phyloP scores from a whole-genome alignment of 2,888 invertebrate genomes.

The Cryptosula pallasiana region DNA sequence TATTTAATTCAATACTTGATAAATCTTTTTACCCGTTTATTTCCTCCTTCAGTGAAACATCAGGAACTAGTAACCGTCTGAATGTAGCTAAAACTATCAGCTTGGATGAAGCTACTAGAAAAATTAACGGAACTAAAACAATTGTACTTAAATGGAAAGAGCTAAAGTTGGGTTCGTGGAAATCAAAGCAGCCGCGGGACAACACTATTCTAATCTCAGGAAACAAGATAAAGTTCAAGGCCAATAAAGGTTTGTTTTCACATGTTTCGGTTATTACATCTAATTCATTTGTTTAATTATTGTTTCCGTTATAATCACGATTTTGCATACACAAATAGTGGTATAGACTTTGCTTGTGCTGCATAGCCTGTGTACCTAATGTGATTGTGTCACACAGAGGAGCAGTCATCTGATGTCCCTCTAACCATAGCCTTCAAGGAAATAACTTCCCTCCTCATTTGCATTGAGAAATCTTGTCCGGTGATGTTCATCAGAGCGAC shows the following conservation, averaged over 20 bases:
- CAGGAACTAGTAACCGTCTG: neutral
- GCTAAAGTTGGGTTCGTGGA: neutral
- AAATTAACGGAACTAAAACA: neutral
- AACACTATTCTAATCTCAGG: slow-evolving; percentile 2
- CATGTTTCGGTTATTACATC: too few relatives aligned
- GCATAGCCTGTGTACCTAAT: too few relatives aligned
- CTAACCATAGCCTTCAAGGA: neutral
- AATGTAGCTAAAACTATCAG: neutral
- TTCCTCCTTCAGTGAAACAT: neutral
- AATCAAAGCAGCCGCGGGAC: neutral
- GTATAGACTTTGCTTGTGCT: too few relatives aligned
- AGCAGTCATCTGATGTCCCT: neutral
- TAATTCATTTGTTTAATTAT: too few relatives aligned
- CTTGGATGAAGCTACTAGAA: neutral
- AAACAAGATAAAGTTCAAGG: slow-evolving; percentile 9
- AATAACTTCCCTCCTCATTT: neutral
- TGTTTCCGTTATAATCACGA: too few relatives aligned
- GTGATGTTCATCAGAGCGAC: neutral
- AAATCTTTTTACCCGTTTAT: too few relatives aligned
- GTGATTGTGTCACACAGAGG: too few relatives aligned
- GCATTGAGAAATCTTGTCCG: neutral
- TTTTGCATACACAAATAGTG: too few relatives aligned
- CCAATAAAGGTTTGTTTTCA: neutral
- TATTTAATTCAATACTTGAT: too few relatives aligned
- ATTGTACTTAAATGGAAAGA: slow-evolving; percentile 1